Evolutionary conservation across 2,888 invertebrate genomes (phyloP).

Genomic region (Lissonota sp.): DNA sequence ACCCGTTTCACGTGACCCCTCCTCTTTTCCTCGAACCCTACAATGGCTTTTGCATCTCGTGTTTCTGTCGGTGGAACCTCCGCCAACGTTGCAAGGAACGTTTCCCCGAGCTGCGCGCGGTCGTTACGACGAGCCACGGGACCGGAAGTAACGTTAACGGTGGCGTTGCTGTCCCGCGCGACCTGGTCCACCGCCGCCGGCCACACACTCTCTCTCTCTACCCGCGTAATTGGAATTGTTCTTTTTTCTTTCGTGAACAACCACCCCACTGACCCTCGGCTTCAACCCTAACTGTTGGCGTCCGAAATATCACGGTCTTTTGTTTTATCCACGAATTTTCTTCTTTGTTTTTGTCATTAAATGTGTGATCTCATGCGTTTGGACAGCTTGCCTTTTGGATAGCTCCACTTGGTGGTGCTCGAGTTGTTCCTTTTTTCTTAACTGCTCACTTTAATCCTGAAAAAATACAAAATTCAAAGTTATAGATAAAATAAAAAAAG

Average conservation of each 20-base stretch:
- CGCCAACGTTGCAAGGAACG: slow-evolving; percentile 9
- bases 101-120: slow-evolving; percentile 52
- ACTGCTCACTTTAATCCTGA: too few relatives aligned
- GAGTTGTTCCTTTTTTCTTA: too few relatives aligned
- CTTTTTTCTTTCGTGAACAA: slow-evolving; percentile 65
- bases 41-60: slow-evolving; percentile 54
- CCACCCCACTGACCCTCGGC: too few relatives aligned
- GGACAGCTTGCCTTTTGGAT: slow-evolving; percentile 6
- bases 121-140: slow-evolving; percentile 68
- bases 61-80: slow-evolving; percentile 54
- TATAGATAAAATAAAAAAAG: background rate
- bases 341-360: slow-evolving; percentile 12
- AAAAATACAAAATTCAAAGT: background rate
- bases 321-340: slow-evolving; percentile 34
- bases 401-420: background rate
- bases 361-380: slow-evolving; percentile 42
- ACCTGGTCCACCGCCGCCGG: slow-evolving; percentile 22
- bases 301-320: slow-evolving; percentile 38
- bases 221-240: slow-evolving; percentile 67
- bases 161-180: slow-evolving; percentile 38
- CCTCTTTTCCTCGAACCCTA: background rate
- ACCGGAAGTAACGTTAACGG: slow-evolving; percentile 70
- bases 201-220: slow-evolving; percentile 23
- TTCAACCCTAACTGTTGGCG: too few relatives aligned
- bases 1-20: slow-evolving; percentile 11